Percentiles rank a stretch among this genome's conserved stretches.
Conservation (phyloP, 2,113 vertebrate genomes). For the Cavia aperea region DNA sequence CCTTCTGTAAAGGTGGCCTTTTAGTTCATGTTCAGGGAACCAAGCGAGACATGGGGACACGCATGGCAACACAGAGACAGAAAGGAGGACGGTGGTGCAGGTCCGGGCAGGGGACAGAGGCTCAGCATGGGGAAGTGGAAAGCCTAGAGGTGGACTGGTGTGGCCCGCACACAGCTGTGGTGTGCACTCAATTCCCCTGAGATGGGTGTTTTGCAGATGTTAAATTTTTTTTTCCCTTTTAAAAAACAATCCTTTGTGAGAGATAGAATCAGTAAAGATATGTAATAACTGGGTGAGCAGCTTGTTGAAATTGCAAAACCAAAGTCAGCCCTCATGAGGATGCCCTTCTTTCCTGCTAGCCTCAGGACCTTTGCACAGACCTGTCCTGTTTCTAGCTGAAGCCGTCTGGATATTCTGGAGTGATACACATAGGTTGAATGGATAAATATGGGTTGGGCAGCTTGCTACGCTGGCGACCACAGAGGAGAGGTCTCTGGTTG, state of each 20-base stretch:
- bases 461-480: background rate
- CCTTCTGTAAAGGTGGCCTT: background rate
- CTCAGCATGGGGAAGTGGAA: background rate
- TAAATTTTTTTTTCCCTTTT: background rate
- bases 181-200: background rate
- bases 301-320: background rate
- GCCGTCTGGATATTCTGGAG: background rate
- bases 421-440: background rate
- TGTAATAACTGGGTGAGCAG: background rate
- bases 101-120: background rate
- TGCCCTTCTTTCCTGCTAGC: background rate
- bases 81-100: background rate
- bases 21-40: background rate
- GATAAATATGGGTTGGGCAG: background rate
- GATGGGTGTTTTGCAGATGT: background rate
- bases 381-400: background rate
- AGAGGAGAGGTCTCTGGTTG: background rate
- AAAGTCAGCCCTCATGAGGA: background rate
- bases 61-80: background rate
- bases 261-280: background rate
- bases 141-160: background rate
- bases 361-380: background rate
- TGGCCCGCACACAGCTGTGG: rapidly evolving
- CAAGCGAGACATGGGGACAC: background rate
- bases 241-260: background rate